Percentiles rank a stretch among this genome's conserved stretches.
phyloP scores from a whole-genome alignment of 2,113 vertebrate species.

The Pangasianodon hypophthalmus region DNA sequence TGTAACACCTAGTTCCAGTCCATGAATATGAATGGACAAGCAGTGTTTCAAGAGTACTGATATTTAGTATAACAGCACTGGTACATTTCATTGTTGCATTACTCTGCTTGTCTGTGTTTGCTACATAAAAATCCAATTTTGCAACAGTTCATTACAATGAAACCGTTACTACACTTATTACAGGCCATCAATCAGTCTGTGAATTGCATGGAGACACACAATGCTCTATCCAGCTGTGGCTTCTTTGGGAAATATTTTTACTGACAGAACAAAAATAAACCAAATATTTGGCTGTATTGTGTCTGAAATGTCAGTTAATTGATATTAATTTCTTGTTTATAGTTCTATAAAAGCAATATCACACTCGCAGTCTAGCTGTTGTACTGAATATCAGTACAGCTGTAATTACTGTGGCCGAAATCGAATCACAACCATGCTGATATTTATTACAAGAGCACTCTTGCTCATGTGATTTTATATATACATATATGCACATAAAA shows the following conservation, averaged over 20 bases:
- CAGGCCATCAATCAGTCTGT: too few relatives aligned
- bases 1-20: background rate
- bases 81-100: background rate
- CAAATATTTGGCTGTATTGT: background rate
- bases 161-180: background rate
- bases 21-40: background rate
- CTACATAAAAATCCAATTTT: background rate
- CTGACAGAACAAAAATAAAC: background rate
- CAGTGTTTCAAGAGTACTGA: too few relatives aligned
- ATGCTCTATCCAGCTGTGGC: too few relatives aligned
- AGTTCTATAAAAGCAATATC: background rate
- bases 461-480: background rate
- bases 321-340: background rate
- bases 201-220: too few relatives aligned
- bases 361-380: background rate
- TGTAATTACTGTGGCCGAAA: background rate
- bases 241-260: background rate
- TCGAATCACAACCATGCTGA: background rate
- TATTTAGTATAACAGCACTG: background rate
- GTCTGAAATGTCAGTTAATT: background rate
- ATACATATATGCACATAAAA: too few relatives aligned
- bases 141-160: background rate
- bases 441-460: background rate
- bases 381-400: background rate
- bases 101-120: background rate